phyloP scores from a whole-genome alignment of 2,888 invertebrate genomes.

The Hybos culiciformis region DNA sequence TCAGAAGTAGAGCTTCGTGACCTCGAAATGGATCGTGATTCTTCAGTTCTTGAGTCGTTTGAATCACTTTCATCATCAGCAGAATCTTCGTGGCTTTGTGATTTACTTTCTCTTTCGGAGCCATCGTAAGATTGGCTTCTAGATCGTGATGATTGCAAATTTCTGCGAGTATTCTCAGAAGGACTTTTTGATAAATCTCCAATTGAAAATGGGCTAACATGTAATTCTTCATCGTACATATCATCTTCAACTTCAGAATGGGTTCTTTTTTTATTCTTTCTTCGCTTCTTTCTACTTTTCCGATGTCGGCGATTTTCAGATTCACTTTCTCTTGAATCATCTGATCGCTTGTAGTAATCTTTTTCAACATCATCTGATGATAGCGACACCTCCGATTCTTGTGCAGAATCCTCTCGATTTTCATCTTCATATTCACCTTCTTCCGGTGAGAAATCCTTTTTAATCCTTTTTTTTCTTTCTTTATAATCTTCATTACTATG shows the following conservation, averaged over 20 bases:
- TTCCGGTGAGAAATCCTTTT: no score
- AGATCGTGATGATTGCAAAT: conserved; percentile 21
- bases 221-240: conserved; percentile 31
- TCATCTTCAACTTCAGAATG: conserved; percentile 20
- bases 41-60: conserved; percentile 17
- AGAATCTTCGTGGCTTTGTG: conserved; percentile 6
- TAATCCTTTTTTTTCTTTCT: conserved; percentile 24
- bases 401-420: not conserved
- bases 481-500: not conserved
- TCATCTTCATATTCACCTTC: not conserved
- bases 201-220: conserved; percentile 41
- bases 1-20: conserved; percentile 12
- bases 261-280: conserved; percentile 19
- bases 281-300: conserved; percentile 29
- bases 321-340: not conserved
- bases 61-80: conserved; percentile 13
- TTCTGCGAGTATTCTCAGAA: conserved; percentile 15
- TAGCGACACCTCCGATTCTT: no score
- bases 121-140: not conserved
- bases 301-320: conserved; percentile 26
- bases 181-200: conserved; percentile 39
- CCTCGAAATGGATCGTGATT: conserved; percentile 16
- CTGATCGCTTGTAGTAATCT: conserved; percentile 37
- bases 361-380: conserved; percentile 38
- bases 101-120: no score